Percentiles rank a stretch among this genome's conserved stretches.
Conservation (phyloP, 2,113 vertebrate species). For the Phocoena sinus region DNA sequence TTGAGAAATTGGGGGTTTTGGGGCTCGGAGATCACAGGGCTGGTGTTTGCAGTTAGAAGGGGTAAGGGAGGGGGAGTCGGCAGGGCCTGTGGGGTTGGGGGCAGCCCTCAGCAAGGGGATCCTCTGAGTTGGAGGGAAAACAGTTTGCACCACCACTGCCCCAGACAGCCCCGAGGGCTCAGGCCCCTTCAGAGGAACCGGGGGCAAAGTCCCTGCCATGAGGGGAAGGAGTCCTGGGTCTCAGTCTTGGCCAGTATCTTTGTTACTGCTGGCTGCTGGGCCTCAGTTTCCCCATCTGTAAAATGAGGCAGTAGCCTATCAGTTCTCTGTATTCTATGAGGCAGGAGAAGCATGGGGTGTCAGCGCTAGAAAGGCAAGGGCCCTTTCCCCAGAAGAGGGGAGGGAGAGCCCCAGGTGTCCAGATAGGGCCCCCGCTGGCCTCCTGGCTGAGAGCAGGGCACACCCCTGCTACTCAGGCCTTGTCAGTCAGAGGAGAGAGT, state of each 20-base stretch:
- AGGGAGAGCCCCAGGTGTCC: neutral
- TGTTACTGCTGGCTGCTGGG: neutral
- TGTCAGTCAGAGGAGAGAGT: neutral
- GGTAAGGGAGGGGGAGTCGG: neutral
- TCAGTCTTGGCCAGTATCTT: neutral
- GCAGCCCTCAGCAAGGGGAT: neutral
- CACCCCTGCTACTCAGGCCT: neutral
- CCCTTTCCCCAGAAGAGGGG: neutral
- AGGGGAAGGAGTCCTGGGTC: neutral
- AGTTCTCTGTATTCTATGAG: neutral
- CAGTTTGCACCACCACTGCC: accelerated
- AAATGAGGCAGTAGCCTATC: neutral
- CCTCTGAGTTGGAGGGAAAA: too few relatives aligned
- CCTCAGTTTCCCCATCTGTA: neutral
- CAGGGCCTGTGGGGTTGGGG: accelerated
- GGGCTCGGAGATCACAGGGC: accelerated
- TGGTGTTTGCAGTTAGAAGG: neutral
- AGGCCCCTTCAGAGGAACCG: accelerated
- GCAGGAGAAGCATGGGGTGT: neutral
- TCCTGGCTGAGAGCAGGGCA: neutral
- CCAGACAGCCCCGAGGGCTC: accelerated
- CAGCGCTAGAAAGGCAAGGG: accelerated
- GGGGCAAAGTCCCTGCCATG: accelerated
- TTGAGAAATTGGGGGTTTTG: neutral
- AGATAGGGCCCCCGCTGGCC: neutral